Conservation (phyloP, 2,113 vertebrate genomes). For the Arvicanthis niloticus region DNA sequence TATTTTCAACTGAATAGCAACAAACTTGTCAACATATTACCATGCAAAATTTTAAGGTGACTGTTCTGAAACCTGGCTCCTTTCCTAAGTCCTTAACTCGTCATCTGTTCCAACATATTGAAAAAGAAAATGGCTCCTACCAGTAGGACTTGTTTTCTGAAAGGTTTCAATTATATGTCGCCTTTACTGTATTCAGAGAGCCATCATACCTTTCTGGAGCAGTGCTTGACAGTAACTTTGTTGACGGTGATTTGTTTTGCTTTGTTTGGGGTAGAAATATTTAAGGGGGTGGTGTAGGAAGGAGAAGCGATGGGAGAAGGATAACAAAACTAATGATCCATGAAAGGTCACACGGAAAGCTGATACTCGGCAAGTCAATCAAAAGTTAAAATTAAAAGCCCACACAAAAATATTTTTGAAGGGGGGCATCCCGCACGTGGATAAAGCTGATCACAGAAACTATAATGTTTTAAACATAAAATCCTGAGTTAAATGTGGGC, state of each 20-base stretch:
- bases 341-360: background rate
- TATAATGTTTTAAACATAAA: background rate
- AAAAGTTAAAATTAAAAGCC: background rate
- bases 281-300: background rate
- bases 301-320: too few relatives aligned
- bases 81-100: background rate
- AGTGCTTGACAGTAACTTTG: background rate
- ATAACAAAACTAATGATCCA: background rate
- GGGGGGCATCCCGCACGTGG: background rate
- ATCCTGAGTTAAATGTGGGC: too few relatives aligned
- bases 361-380: background rate
- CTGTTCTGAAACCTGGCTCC: background rate
- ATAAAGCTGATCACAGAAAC: background rate
- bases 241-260: background rate
- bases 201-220: background rate
- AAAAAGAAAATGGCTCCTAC: background rate
- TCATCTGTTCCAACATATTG: background rate
- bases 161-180: background rate
- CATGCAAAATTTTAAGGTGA: background rate
- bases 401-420: background rate
- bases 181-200: background rate
- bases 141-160: background rate
- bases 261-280: background rate
- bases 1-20: background rate
- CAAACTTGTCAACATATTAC: background rate